Percentiles rank a stretch among this genome's conserved stretches.
phyloP scores from a whole-genome alignment of 2,797 vertebrate genomes.

The Psittacula echo region DNA sequence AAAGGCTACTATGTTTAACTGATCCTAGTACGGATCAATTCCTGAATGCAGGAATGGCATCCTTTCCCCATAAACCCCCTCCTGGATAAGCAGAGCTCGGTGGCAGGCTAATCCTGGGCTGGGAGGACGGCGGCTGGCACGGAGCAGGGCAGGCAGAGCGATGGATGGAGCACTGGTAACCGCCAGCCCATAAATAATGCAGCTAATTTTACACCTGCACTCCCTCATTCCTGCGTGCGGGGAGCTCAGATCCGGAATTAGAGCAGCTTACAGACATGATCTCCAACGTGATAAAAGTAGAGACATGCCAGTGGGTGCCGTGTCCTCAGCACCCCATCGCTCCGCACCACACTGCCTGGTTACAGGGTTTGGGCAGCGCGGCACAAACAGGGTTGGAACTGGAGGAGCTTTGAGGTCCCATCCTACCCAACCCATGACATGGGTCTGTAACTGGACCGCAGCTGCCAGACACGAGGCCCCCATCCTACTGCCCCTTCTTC shows the following conservation, averaged over 20 bases:
- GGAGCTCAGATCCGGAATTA: constrained; percentile 43
- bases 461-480: fast-evolving
- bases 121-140: neutral
- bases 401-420: neutral
- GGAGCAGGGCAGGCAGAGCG: neutral
- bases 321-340: neutral
- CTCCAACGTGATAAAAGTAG: constrained; percentile 14
- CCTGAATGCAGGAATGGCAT: neutral
- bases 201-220: constrained; percentile 66
- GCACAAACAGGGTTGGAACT: neutral
- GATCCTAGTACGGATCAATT: neutral
- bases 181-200: constrained; percentile 52
- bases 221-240: neutral
- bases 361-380: fast-evolving
- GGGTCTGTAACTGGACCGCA: neutral
- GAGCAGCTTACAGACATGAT: constrained; percentile 25
- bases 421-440: neutral
- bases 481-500: fast-evolving
- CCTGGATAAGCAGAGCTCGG: neutral
- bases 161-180: neutral
- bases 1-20: neutral
- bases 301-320: neutral
- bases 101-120: neutral
- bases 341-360: neutral
- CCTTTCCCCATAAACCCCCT: neutral